phyloP scores from a whole-genome alignment of 1,140 invertebrate species.

The Arion vulgaris region DNA sequence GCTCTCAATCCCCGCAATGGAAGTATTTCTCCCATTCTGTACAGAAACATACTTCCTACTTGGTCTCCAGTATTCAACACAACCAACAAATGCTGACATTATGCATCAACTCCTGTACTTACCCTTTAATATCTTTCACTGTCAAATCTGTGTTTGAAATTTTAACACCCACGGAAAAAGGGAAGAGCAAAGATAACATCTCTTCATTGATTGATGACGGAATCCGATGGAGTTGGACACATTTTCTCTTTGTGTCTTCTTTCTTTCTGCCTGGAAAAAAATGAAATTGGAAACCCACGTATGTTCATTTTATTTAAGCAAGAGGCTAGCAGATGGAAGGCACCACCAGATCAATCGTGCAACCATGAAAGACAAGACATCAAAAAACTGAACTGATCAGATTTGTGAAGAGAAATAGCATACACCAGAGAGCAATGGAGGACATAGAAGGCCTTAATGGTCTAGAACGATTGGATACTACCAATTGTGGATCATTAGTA shows the following conservation, averaged over 20 bases:
- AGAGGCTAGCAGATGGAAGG: neutral
- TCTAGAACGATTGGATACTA: too few species aligned
- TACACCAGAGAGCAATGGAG: too few species aligned
- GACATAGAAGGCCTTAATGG: too few species aligned
- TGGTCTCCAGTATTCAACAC: neutral
- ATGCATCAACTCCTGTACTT: constrained; percentile 14
- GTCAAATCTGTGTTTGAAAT: neutral
- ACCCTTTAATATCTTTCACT: constrained; percentile 4
- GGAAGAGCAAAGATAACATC: constrained; percentile 22
- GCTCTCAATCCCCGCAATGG: too few species aligned
- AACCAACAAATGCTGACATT: neutral
- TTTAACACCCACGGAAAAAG: constrained; percentile 5
- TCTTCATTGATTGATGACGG: constrained; percentile 19
- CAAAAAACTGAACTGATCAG: too few species aligned
- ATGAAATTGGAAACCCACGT: neutral
- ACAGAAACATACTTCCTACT: neutral
- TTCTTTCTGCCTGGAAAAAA: constrained; percentile 24
- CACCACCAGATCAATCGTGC: neutral
- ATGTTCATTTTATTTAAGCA: constrained; percentile 3
- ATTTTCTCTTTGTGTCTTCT: constrained; percentile 21
- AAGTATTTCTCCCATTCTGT: too few species aligned
- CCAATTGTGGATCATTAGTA: too few species aligned
- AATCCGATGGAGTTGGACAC: constrained; percentile 7
- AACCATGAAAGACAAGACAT: neutral
- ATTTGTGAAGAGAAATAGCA: too few species aligned